These are phyloP conservation scores for Timandra comae DNA, from an alignment of 2,888 invertebrate species.

Conservation along the genomic window DNA sequence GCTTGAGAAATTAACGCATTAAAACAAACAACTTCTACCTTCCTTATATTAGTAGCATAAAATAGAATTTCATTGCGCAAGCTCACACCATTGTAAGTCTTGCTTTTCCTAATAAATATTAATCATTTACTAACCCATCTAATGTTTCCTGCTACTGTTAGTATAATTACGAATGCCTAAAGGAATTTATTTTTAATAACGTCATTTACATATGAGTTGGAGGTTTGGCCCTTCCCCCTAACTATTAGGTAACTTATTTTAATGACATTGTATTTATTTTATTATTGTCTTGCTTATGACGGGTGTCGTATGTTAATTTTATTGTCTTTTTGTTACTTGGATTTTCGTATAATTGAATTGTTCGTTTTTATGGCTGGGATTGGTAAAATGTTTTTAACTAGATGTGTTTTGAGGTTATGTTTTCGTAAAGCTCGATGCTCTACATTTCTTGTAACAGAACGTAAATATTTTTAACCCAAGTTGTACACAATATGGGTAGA, in stretches of 20 bases:
- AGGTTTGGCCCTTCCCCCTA: conserved; percentile 24
- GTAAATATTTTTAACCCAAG: too few species aligned
- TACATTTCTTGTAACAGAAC: too few species aligned
- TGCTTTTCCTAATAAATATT: conserved; percentile 55
- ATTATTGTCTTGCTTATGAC: conserved; percentile 21
- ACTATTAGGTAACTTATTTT: conserved; percentile 25
- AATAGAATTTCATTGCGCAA: conserved; percentile 23
- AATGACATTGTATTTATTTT: conserved; percentile 22
- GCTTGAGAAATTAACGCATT: too few species aligned
- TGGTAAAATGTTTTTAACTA: too few species aligned
- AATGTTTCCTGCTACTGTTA: conserved; percentile 68
- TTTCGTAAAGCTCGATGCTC: too few species aligned
- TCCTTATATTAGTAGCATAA: conserved; percentile 7
- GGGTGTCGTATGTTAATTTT: conserved; percentile 7
- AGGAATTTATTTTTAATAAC: conserved; percentile 51
- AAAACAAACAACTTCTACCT: too few species aligned
- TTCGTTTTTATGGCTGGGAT: too few species aligned
- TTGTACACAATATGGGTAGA: too few species aligned
- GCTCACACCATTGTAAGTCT: conserved; percentile 22
- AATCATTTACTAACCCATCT: conserved; percentile 60
- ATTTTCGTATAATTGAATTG: not conserved
- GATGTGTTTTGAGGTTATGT: too few species aligned
- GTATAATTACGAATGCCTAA: conserved; percentile 45
- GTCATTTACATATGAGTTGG: conserved; percentile 62
- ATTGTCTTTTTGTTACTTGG: not conserved